Conservation (phyloP, 2,113 vertebrate species). For the Crotalus tigris region DNA sequence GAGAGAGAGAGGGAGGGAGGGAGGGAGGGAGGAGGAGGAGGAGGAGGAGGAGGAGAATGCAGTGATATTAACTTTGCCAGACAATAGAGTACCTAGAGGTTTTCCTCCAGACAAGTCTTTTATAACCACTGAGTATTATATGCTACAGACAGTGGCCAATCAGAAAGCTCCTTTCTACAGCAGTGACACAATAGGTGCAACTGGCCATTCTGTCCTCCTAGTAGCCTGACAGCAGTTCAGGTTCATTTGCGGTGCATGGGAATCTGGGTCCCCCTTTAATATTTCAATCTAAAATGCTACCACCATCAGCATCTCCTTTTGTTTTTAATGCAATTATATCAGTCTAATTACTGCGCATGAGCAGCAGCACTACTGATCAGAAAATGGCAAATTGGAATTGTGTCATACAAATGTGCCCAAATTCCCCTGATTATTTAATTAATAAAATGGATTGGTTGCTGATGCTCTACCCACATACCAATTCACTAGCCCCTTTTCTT, state of each 20-base stretch:
- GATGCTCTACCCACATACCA: constrained; percentile 42
- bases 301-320: constrained; percentile 56
- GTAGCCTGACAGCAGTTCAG: constrained; percentile 69
- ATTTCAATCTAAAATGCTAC: constrained; percentile 57
- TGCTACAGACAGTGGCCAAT: constrained; percentile 78
- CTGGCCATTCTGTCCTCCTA: constrained; percentile 75
- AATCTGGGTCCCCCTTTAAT: constrained; percentile 72
- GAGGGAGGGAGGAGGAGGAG: too few species aligned
- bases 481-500: constrained; percentile 31
- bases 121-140: constrained; percentile 82
- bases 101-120: constrained; percentile 78
- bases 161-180: constrained; percentile 73
- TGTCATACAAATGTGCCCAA: constrained; percentile 73
- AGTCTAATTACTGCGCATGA: constrained; percentile 69
- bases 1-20: too few species aligned
- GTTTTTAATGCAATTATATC: constrained; percentile 69
- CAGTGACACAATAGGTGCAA: constrained; percentile 80
- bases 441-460: constrained; percentile 67
- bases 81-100: constrained; percentile 75
- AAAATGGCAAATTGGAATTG: constrained; percentile 53
- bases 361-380: constrained; percentile 53
- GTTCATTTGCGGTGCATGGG: constrained; percentile 69
- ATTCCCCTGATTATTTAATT: constrained; percentile 69
- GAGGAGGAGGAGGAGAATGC: constrained; percentile 59
- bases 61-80: constrained; percentile 80